Evolutionary conservation across 2,888 invertebrate species (phyloP).

Genomic region (Rotaria socialis): DNA sequence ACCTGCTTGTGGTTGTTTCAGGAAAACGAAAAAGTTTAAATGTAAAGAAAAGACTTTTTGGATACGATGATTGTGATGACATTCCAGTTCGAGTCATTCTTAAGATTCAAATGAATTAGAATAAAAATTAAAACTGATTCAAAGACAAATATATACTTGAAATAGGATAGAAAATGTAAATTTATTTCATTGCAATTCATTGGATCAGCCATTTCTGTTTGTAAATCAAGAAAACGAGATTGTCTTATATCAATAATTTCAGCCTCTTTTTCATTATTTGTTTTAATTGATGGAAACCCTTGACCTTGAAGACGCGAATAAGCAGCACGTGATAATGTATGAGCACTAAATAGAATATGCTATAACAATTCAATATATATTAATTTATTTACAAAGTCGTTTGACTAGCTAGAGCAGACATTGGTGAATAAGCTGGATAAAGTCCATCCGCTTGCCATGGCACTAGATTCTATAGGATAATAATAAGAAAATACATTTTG

Average conservation of each 20-base stretch:
- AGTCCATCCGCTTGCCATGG: background rate
- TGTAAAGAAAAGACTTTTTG: slow-evolving; percentile 60
- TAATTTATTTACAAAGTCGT: slow-evolving; percentile 4
- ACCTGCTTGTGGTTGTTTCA: slow-evolving; percentile 61
- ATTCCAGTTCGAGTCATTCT: slow-evolving; percentile 39
- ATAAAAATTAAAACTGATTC: background rate
- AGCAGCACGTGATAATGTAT: slow-evolving; percentile 56
- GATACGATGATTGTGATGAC: slow-evolving; percentile 36
- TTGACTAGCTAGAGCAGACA: background rate
- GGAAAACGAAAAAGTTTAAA: slow-evolving; percentile 63
- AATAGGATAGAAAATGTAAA: slow-evolving; percentile 58
- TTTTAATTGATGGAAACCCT: slow-evolving; percentile 57
- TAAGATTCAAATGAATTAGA: background rate
- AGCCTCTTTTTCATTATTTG: slow-evolving; percentile 58
- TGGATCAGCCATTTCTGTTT: slow-evolving; percentile 57
- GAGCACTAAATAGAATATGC: slow-evolving; percentile 48
- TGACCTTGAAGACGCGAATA: slow-evolving; percentile 58
- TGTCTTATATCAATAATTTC: slow-evolving; percentile 57
- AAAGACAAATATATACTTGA: background rate
- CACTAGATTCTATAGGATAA: background rate
- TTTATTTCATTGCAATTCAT: slow-evolving; percentile 60
- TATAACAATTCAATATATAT: background rate
- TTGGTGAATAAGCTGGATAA: slow-evolving; percentile 25
- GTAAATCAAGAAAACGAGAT: slow-evolving; percentile 49
- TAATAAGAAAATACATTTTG: background rate